Conservation (phyloP, 2,888 invertebrate species). For the Oscheius sp. region DNA sequence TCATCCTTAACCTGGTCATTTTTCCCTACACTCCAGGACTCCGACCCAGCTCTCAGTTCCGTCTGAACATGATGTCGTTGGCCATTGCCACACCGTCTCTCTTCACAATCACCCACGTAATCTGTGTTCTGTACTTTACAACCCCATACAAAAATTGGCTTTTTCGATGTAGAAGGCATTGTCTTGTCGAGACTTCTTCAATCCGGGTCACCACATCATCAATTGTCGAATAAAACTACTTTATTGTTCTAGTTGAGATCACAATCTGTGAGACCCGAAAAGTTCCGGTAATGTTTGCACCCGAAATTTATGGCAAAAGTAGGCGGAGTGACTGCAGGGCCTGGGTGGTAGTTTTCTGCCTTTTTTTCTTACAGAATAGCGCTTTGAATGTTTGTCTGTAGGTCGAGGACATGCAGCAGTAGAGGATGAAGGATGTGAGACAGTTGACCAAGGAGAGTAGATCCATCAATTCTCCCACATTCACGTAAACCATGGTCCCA, state of each 20-base stretch:
- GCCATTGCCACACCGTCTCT: constrained; percentile 14
- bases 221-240: no score
- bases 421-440: constrained; percentile 61
- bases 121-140: constrained; percentile 16
- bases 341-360: constrained; percentile 26
- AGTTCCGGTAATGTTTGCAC: neutral
- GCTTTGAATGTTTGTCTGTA: constrained; percentile 56
- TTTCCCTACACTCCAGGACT: constrained; percentile 1
- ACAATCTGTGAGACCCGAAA: no score
- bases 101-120: constrained; percentile 5
- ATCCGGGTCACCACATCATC: no score
- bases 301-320: constrained; percentile 25
- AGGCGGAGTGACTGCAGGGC: constrained; percentile 38
- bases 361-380: constrained; percentile 15
- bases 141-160: constrained; percentile 8
- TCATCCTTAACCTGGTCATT: neutral
- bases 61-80: neutral
- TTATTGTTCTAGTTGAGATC: no score
- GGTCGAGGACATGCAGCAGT: constrained; percentile 61
- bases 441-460: constrained; percentile 63
- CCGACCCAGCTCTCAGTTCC: neutral
- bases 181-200: no score
- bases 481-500: constrained; percentile 61
- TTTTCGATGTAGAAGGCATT: neutral
- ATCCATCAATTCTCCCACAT: constrained; percentile 64